Evolutionary conservation across 2,888 invertebrate species (phyloP).

Genomic region (Drosophila picticornis): DNA sequence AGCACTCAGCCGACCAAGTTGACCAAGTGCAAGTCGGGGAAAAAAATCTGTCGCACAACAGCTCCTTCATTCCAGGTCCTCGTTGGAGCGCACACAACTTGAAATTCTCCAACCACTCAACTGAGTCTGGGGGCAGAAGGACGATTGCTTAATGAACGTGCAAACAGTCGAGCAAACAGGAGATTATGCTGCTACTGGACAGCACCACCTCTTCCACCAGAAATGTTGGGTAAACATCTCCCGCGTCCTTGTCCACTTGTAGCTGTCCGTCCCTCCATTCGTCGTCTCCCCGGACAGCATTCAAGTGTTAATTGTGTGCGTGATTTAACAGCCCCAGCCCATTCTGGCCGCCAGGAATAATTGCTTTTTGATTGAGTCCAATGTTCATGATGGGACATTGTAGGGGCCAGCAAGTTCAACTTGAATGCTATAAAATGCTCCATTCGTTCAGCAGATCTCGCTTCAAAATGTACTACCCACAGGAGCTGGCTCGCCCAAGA

Average conservation of each 20-base stretch:
- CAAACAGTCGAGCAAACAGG: slow-evolving; percentile 66
- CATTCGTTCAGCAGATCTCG: slow-evolving; percentile 9
- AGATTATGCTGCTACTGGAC: slow-evolving; percentile 70
- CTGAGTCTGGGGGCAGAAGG: slow-evolving; percentile 1
- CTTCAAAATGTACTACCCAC: slow-evolving; percentile 59
- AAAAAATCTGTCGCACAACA: slow-evolving; percentile 35
- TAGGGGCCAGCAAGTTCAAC: slow-evolving; percentile 37
- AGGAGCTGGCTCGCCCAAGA: slow-evolving; percentile 57
- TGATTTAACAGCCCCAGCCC: slow-evolving; percentile 61
- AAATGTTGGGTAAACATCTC: slow-evolving; percentile 67
- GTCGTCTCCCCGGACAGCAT: slow-evolving; percentile 29
- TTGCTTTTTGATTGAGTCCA: slow-evolving; percentile 83
- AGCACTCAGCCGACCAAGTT: slow-evolving; percentile 38
- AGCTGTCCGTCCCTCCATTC: slow-evolving; percentile 6
- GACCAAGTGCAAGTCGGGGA: slow-evolving; percentile 21
- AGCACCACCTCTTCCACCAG: slow-evolving; percentile 20
- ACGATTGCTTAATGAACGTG: slow-evolving; percentile 71
- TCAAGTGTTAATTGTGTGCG: slow-evolving; percentile 79
- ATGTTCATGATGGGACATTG: slow-evolving; percentile 51
- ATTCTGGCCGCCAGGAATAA: slow-evolving; percentile 69
- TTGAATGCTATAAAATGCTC: slow-evolving; percentile 54
- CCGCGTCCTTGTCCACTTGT: slow-evolving; percentile 50
- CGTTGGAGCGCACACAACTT: slow-evolving; percentile 56
- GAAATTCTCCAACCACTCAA: slow-evolving; percentile 37
- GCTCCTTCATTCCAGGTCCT: slow-evolving; percentile 30